Conservation (phyloP, 2,113 vertebrate genomes). For the Nipponia nippon region DNA sequence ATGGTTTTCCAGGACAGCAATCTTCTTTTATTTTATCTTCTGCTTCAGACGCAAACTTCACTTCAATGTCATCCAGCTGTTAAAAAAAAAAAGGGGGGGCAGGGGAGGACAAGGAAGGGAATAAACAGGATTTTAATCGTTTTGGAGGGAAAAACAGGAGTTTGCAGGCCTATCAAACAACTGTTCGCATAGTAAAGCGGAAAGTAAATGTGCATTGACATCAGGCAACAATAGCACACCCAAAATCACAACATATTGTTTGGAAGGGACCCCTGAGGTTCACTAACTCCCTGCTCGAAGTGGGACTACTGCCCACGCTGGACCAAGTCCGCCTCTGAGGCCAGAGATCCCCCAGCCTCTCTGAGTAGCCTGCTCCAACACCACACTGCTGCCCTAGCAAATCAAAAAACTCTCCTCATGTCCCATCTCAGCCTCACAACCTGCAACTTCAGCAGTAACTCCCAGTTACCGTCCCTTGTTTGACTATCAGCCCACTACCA, state of each 20-base stretch:
- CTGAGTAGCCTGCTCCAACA: no score
- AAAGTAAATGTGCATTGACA: background rate
- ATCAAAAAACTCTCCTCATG: background rate
- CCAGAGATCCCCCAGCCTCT: background rate
- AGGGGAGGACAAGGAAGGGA: background rate
- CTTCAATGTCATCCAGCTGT: slow-evolving; percentile 89
- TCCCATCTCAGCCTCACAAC: background rate
- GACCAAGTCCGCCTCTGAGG: fast-evolving
- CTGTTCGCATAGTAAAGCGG: fast-evolving
- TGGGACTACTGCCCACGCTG: no score
- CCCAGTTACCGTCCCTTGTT: background rate
- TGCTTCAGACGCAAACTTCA: slow-evolving; percentile 90
- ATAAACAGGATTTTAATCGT: background rate
- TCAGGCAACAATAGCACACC: background rate
- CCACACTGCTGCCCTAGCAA: background rate
- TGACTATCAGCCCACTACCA: background rate
- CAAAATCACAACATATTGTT: background rate
- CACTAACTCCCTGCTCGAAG: background rate
- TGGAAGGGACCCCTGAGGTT: background rate
- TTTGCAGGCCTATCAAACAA: background rate
- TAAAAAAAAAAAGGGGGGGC: background rate
- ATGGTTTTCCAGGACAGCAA: slow-evolving; percentile 95
- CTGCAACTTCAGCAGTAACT: background rate
- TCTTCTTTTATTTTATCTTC: slow-evolving; percentile 96
- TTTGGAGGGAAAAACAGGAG: background rate